phyloP scores from a whole-genome alignment of 1,140 invertebrate genomes.

The Drosophila nasuta region DNA sequence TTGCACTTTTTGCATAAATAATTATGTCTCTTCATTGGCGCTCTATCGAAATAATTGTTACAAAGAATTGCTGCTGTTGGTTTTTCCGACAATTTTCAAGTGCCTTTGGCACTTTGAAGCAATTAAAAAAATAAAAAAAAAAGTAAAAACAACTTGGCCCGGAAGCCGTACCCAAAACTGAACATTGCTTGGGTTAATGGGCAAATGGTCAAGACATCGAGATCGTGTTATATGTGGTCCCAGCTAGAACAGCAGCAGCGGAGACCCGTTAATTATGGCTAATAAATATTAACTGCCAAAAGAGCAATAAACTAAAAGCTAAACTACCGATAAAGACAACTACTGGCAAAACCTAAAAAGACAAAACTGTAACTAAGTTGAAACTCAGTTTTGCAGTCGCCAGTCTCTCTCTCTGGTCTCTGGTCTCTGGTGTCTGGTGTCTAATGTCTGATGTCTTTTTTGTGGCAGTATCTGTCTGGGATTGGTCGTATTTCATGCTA shows the following conservation, averaged over 20 bases:
- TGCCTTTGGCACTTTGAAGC: constrained; percentile 33
- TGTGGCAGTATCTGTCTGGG: constrained; percentile 13
- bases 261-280: constrained; percentile 65
- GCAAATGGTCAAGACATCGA: neutral
- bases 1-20: constrained; percentile 45
- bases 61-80: neutral
- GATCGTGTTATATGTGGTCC: neutral
- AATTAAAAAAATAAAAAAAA: constrained; percentile 37
- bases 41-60: neutral
- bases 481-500: constrained; percentile 48
- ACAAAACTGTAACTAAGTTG: constrained; percentile 19
- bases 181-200: constrained; percentile 14
- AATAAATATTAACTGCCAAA: constrained; percentile 80
- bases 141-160: constrained; percentile 27
- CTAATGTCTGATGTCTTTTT: neutral
- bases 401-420: neutral
- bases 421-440: neutral
- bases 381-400: neutral
- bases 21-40: constrained; percentile 20
- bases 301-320: constrained; percentile 70
- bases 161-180: constrained; percentile 72
- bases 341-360: constrained; percentile 3
- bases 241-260: constrained; percentile 37
- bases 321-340: constrained; percentile 57
- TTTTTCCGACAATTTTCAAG: neutral